Base-by-base conservation (phyloP, 2,113 vertebrate genomes). In the Austrofundulus limnaeus region DNA sequence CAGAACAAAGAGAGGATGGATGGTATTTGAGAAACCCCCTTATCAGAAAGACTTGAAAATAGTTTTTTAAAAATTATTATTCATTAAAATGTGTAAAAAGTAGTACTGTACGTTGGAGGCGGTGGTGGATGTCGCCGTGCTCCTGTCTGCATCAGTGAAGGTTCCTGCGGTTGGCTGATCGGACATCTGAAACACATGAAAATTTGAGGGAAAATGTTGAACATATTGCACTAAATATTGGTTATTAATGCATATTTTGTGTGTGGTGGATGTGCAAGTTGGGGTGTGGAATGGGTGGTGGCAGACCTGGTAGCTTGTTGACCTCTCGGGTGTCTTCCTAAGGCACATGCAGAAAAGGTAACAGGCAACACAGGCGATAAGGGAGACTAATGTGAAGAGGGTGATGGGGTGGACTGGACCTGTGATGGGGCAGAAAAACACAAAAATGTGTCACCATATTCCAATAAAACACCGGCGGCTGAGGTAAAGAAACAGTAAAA, bases 381-480 rank as follows among this genome's bases (percentile, higher is more conserved):
- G 93, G 23, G 92, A 88, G 48, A 90, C 83, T 0, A 93, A 90
- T 38, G 94, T 96, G 72, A 98, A 98, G 64, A 99, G 86, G 14
- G 95, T 96, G 83, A 98, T 93, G 60, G 91, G 92, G 56, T 93
- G 93, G 7, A 92, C 23, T 2, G 91, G 78, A 73, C 97, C 97
- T 99, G 89, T 12, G 13, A 54, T n/a, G 42, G 37, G 7, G n/a
- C 41, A 10, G 24, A 21, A 16, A 72, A 64, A 81, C 16, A 62
- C 21, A 25, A 19, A 3, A 3, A 34, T 34, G 31, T 34, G 5
- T 34, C 31, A 34, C 31, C 31, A 9, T 10, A 10, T 9, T 10
- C 10, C 31, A 34, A 1, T 10, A 8, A 34, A 34, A 9, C 31
- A 34, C 25, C 25, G 25, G 7, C 17, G 12, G 4, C 21, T 21